Evolutionary conservation across 2,888 invertebrate genomes (phyloP).

Genomic region (Tanytarsus gracilentus): DNA sequence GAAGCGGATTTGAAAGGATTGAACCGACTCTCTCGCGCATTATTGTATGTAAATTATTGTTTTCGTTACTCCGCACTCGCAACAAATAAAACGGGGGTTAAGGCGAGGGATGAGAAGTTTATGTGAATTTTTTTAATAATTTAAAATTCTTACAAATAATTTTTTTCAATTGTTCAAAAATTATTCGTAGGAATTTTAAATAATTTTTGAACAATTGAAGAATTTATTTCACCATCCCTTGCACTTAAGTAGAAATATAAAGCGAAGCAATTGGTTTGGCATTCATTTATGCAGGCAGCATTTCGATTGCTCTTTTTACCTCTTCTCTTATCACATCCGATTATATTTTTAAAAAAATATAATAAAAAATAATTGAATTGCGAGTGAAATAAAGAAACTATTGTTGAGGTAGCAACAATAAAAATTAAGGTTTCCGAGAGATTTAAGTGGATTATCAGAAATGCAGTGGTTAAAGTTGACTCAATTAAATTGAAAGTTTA

Average conservation of each 20-base stretch:
- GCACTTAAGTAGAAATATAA: too few species aligned
- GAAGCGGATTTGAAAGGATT: conserved; percentile 9
- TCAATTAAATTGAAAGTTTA: too few species aligned
- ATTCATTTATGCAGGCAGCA: conserved; percentile 1
- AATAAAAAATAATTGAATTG: conserved; percentile 27
- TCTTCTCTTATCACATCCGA: conserved; percentile 3
- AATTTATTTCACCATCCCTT: not conserved
- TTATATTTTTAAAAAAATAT: conserved; percentile 1
- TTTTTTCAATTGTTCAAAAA: not conserved
- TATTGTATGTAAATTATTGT: conserved; percentile 28
- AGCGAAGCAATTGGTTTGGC: too few species aligned
- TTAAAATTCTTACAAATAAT: not conserved
- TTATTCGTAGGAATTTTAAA: too few species aligned
- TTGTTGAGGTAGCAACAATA: conserved; percentile 1
- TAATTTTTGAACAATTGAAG: not conserved
- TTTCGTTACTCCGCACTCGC: not conserved
- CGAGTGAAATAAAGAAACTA: not conserved
- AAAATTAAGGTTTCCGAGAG: not conserved
- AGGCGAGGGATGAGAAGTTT: not conserved
- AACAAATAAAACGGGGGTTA: not conserved
- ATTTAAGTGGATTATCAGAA: too few species aligned
- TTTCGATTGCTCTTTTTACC: not conserved
- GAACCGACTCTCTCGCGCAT: conserved; percentile 6
- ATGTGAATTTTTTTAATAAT: not conserved
- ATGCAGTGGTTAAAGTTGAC: too few species aligned